phyloP scores from a whole-genome alignment of 1,140 invertebrate genomes.

The Popillia japonica region DNA sequence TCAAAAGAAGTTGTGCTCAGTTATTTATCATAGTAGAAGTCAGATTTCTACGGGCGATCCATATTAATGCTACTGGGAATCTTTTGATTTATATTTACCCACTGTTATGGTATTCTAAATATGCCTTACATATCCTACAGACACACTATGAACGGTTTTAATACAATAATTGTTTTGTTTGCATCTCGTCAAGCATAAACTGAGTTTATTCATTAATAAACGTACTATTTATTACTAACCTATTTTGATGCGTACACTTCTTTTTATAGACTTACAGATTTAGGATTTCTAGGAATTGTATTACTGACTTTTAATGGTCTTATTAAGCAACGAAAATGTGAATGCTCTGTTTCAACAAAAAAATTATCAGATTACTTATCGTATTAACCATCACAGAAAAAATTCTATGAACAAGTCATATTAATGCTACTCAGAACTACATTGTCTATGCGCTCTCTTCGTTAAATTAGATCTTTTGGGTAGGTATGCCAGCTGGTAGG shows the following conservation, averaged over 20 bases:
- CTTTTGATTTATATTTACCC: slow-evolving; percentile 30
- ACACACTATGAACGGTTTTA: not conserved
- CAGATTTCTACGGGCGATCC: slow-evolving; percentile 29
- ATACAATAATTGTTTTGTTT: not conserved
- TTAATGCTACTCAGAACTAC: not conserved
- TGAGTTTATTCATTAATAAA: not conserved
- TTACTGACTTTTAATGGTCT: not conserved
- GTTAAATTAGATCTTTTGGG: not conserved
- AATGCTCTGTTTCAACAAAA: not conserved
- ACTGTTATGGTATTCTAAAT: slow-evolving; percentile 21
- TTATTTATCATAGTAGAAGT: slow-evolving; percentile 29
- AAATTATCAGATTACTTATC: slow-evolving; percentile 1
- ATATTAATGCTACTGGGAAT: slow-evolving; percentile 28
- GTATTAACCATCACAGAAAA: not conserved
- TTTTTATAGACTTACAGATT: not conserved
- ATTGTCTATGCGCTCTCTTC: not conserved
- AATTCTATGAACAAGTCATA: not conserved
- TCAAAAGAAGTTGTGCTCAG: not conserved
- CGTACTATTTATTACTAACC: not conserved
- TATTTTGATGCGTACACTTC: not conserved
- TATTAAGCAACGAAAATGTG: not conserved
- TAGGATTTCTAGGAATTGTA: not conserved
- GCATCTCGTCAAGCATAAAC: not conserved
- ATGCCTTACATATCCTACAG: not conserved
- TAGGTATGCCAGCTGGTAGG: not conserved